phyloP scores from a whole-genome alignment of 53 echinoderm and acorn worm species.

The Patiria pectinifera region DNA sequence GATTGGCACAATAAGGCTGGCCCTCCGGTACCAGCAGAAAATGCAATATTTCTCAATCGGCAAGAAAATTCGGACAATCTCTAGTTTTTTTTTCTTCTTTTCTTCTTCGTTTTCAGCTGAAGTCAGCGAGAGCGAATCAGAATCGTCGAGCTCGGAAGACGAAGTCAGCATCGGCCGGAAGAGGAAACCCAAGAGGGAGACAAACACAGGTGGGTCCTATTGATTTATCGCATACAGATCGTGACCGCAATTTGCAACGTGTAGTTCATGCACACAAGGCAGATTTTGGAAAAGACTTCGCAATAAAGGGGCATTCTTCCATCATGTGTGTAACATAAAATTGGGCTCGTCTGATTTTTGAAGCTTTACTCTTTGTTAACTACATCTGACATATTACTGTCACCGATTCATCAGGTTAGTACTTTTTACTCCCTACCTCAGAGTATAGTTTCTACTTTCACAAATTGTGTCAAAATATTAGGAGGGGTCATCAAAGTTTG shows the following conservation, averaged over 20 bases:
- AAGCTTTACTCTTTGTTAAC: too few relatives aligned
- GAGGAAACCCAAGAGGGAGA: conserved; percentile 73
- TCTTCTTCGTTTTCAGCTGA: conserved; percentile 33
- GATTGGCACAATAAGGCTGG: too few relatives aligned
- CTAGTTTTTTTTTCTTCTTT: not conserved
- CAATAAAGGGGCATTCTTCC: too few relatives aligned
- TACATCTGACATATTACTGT: too few relatives aligned
- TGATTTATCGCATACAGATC: not conserved
- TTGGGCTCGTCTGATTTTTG: too few relatives aligned
- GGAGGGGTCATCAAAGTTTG: too few relatives aligned
- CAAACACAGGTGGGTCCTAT: conserved; percentile 42
- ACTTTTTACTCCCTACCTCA: too few relatives aligned
- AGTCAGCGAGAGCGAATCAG: conserved; percentile 92
- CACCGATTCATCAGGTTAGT: too few relatives aligned
- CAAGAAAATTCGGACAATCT: not conserved
- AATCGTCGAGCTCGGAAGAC: conserved; percentile 95
- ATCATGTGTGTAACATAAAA: too few relatives aligned
- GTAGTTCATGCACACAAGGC: not conserved
- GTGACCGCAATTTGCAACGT: not conserved
- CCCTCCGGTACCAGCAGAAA: not conserved
- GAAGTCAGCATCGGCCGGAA: conserved; percentile 91
- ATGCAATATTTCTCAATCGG: not conserved
- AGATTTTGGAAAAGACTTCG: not conserved
- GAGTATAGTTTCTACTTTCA: too few relatives aligned
- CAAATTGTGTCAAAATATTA: too few relatives aligned